phyloP scores from a whole-genome alignment of 2,113 vertebrate genomes.

The Ceuthmochares aereus region DNA sequence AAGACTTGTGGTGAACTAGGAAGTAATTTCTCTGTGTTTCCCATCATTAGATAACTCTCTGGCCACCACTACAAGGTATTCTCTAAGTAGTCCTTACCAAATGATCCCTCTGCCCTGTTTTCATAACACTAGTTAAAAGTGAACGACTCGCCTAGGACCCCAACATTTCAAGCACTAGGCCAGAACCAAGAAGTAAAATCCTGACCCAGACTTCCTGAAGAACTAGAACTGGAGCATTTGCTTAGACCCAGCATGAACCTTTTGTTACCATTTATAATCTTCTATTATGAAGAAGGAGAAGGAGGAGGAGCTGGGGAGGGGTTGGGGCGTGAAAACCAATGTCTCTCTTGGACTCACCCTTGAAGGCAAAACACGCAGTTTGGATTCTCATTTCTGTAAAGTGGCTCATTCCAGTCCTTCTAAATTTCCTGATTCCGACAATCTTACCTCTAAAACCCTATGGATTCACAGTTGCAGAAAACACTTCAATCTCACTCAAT shows the following conservation, averaged over 20 bases:
- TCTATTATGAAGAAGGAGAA: neutral
- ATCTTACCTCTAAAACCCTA: neutral
- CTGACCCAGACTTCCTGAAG: neutral
- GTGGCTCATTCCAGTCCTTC: neutral
- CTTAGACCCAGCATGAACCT: neutral
- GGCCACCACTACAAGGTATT: neutral
- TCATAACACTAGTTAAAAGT: neutral
- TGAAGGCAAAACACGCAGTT: neutral
- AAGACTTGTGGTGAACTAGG: neutral
- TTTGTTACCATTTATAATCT: neutral
- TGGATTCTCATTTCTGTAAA: neutral
- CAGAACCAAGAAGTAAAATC: neutral
- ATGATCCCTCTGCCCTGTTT: neutral
- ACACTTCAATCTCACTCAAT: neutral
- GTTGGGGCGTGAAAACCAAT: neutral
- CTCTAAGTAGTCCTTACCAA: neutral
- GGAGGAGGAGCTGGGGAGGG: neutral
- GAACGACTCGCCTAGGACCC: neutral
- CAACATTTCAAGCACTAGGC: neutral
- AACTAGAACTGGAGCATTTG: neutral
- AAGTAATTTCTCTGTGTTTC: neutral
- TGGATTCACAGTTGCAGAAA: neutral
- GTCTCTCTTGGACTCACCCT: neutral
- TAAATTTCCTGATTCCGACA: neutral
- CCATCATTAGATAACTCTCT: neutral